These are phyloP conservation scores for Hydroisotoma schaefferi DNA, from an alignment of 2,888 invertebrate species.

Conservation along the genomic window DNA sequence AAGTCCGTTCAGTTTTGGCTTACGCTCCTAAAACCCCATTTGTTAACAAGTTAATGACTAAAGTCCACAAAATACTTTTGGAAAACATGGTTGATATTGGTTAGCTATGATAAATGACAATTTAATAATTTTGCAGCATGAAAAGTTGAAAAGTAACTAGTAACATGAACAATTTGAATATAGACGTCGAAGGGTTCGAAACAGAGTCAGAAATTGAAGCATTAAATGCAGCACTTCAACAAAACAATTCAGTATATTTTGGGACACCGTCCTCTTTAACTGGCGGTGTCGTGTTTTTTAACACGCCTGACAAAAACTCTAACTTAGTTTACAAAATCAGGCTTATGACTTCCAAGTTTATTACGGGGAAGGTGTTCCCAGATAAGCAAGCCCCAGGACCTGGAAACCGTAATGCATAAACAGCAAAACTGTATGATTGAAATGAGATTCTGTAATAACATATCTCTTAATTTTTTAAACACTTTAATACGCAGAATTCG, in stretches of 20 bases:
- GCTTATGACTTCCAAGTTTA: constrained; percentile 20
- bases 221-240: constrained; percentile 10
- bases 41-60: constrained; percentile 12
- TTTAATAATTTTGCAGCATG: no score
- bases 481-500: neutral
- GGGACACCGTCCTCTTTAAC: neutral
- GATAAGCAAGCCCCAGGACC: constrained; percentile 24
- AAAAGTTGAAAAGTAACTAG: neutral
- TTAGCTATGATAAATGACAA: neutral
- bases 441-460: neutral
- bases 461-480: no score
- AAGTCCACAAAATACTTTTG: constrained; percentile 7
- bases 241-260: constrained; percentile 6
- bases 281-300: constrained; percentile 16
- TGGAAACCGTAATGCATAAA: constrained; percentile 26
- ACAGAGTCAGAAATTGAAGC: constrained; percentile 20
- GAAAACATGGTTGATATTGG: constrained; percentile 5
- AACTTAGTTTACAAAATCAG: constrained; percentile 20
- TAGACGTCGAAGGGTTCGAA: constrained; percentile 17
- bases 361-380: constrained; percentile 22
- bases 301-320: neutral
- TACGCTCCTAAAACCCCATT: constrained; percentile 23
- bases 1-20: constrained; percentile 8
- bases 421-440: neutral
- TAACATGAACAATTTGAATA: neutral